These are phyloP conservation scores for Axinella damicornis DNA, from an alignment of 37 sponge, comb jelly and placozoan species.

Conservation along the genomic window DNA sequence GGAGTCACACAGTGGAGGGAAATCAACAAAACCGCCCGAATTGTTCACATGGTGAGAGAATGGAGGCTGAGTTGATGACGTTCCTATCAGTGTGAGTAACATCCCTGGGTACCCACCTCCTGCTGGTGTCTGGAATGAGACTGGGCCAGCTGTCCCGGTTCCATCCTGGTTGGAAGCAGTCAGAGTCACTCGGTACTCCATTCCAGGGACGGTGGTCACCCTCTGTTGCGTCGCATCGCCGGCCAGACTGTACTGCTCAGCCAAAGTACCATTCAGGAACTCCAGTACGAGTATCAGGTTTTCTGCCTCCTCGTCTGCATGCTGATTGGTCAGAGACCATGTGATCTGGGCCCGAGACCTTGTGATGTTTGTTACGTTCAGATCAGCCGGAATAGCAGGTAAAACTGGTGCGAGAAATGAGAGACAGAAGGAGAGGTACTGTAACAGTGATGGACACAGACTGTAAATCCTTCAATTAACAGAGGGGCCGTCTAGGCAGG, in stretches of 20 bases:
- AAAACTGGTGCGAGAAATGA: neutral
- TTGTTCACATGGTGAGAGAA: too few relatives aligned
- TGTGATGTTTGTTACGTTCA: neutral
- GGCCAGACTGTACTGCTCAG: neutral
- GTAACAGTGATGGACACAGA: too few relatives aligned
- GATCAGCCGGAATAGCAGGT: neutral
- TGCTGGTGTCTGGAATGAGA: neutral
- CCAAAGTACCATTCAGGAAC: neutral
- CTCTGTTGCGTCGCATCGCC: neutral
- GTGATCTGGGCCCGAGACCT: neutral
- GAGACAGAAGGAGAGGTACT: too few relatives aligned
- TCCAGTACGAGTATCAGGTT: neutral
- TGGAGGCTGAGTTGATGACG: too few relatives aligned
- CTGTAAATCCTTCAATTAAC: too few relatives aligned
- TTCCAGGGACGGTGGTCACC: neutral
- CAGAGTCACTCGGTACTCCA: neutral
- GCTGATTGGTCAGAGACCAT: constrained; percentile 14
- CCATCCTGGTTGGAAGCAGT: neutral
- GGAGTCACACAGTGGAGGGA: too few relatives aligned
- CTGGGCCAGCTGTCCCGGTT: neutral
- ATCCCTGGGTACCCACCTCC: too few relatives aligned
- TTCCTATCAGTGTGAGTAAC: too few relatives aligned
- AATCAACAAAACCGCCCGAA: too few relatives aligned
- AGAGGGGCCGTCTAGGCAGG: too few relatives aligned
- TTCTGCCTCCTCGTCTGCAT: neutral